Base-by-base conservation (phyloP, 2,888 invertebrate species). In the Nezara viridula region DNA sequence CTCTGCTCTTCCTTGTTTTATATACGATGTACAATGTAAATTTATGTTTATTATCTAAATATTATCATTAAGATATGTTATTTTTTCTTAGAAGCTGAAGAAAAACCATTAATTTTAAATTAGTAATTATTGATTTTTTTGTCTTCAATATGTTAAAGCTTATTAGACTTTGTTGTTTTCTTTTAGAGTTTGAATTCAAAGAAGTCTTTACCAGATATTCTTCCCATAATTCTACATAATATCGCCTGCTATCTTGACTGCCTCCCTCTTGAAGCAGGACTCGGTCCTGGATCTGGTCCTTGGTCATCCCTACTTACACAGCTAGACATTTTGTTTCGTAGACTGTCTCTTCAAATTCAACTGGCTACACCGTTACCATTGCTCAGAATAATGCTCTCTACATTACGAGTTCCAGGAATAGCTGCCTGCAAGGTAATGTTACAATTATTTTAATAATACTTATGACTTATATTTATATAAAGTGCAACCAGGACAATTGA, bases 221-320 rank as follows among this genome's bases (percentile, higher is more conserved):
- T 98, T 90, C 95, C 96, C 14, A 95, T 96, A 55, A 96, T 98
- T 91, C 94, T 98, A 89, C 96, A 96, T 92, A 99, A 99, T 93
- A 95, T 99, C 92, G 97, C 98, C 3, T 96, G 96, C 92, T 99
- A 99, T 93, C 94, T 99, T 92, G 98, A 98, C 92, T 98, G 97
- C 93, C 94, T 99, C 89, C 97, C 98, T 16, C 95, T 98, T 91
- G 97, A 98, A 92, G 96, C 96, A 32, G 95, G 95, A 44, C 94
- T 96, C 88, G 94, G 95, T 2, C 94, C 95, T 73, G 91, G 91
- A 7, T 90, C 91, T 60, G 95, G 96, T 1, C 94, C 95, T 85
- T 98, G 98, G 97, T 95, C 95, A 73, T 95, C 96, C 66, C 95
- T 99, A 10, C 94, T 99, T 91, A 95, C 96, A 90, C 97, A 97